Base-by-base conservation (phyloP, 2,888 invertebrate genomes). In the Limulus polyphemus region DNA sequence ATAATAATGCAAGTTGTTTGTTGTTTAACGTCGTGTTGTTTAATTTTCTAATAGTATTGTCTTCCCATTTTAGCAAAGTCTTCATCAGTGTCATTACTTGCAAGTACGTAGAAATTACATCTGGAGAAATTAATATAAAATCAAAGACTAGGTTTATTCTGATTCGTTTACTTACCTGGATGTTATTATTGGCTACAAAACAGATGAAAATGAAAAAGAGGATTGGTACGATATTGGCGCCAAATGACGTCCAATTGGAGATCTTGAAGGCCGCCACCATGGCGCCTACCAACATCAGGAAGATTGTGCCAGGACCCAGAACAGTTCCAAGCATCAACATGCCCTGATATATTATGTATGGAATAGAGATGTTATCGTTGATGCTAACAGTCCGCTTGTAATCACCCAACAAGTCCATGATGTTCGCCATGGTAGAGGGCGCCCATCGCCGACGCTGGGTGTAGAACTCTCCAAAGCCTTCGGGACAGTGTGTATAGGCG, bases 221-320 rank as follows among this genome's bases (percentile, higher is more conserved):
- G 68, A 98, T 95, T 0, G 97, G 97, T 67, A 91, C 83, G 66
- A 95, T 84, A 71, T 97, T 97, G 77, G 94, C 91, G 74, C 91
- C 86, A 75, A 98, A 94, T 60, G 95, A 92, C 54, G 79, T 75
- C 61, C 59, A 63, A 14, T 65, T 69, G 32, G 77, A 72, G 56
- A 73, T 70, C 70, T 74, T 75, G 65, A 89, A 87, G 46, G 87
- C 87, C 2, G 88, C 83, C 58, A 86, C 86, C 74, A 88, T 84
- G 1, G 89, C 87, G 17, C 89, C 89, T 17, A 88, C 83, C 75
- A 90, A 81, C 85, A 90, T 88, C 46, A 88, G 80, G 74, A 88
- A 87, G 68, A 88, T 88, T 0, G 87, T 87, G 16, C 88, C 89
- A 0, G 90, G 89, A 0, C 89, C 90, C 60, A 91, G 77, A 32